Evolutionary conservation across 2,113 vertebrate species (phyloP), one percentile per base, ranked within the genome.

Genomic region (Kryptolebias marmoratus): DNA sequence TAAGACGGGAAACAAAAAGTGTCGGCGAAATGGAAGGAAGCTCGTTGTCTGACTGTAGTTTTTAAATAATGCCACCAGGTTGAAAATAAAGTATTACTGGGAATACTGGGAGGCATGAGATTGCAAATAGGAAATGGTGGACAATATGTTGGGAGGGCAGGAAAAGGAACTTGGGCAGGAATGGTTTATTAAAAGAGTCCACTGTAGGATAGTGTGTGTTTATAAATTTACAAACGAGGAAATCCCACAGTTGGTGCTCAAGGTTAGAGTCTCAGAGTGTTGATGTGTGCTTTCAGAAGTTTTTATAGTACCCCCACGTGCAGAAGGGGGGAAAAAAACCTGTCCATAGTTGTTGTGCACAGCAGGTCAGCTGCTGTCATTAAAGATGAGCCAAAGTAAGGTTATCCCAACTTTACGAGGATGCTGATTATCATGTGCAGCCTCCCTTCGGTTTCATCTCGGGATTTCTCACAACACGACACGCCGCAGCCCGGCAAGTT

Each of bases 151-250:
- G 32, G 68, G 60, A 61, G 42, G 45, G 53, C 65, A 55, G 79
- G 86, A 81, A 88, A 72, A 61, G 89, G 78, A 87, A 84, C 50
- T 71, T 2, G 44, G 77, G 84, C 62, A 47, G 36, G 9, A 2
- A 0, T 2, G 59, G 77, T 88, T 85, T 90, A 89, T 91, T 86
- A 83, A 91, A 90, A 89, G 72, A 87, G 80, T 56, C 57, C 73
- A 58, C 75, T 42, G n/a, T 45, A 68, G 66, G 64, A 15, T 81
- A 18, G 50, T 58, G 31, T 60, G 65, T 68, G 45, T 83, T 82
- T 74, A 86, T 82, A 85, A 45, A 61, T 55, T 57, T 47, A 77
- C 55, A 77, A 68, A 75, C 10, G 18, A 71, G 82, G 84, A 93
- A 88, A 85, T 88, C 78, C 85, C 75, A 71, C n/a, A 44, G 63